Evolutionary conservation across 2,888 invertebrate species (phyloP), one percentile per base, ranked within the genome.

Genomic region (Endotricha flammealis): DNA sequence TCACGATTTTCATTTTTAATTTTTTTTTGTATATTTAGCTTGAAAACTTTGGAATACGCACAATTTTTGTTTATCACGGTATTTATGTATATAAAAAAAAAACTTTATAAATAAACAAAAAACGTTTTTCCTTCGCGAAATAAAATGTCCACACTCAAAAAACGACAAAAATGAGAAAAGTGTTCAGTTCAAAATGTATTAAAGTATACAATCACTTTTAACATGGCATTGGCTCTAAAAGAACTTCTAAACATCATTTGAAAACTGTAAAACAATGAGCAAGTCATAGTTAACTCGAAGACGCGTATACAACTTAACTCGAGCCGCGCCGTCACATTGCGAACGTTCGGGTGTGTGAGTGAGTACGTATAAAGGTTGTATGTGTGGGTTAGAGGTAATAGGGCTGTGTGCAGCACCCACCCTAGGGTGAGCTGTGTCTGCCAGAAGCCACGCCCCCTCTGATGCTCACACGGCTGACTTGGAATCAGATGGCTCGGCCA

Each of bases 381-480:
- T 17, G 25, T 33, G 34, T 34, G 23, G 22, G 39, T 42, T 33
- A 33, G 40, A 23, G 35, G 65, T 58, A 30, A 42, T 54, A 53
- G 45, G 61, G 64, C 58, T 70, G 72, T 74, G 74, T 64, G 74
- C 67, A 60, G 68, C 50, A 60, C 73, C 75, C 77, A 71, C 78
- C 77, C 79, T 57, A 59, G 69, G 68, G 70, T 63, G 69, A 63
- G 58, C 51, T 46, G 48, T 39, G 51, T 49, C 60, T 59, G 64
- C 62, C 63, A 53, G 54, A 73, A 59, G 80, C 82, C 60, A 78
- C 79, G 77, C 82, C 85, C 76, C 66, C 56, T 42, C 54, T 57
- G 70, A 70, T 87, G 86, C 85, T 86, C 86, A 85, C 76, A 86
- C 87, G 87, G 86, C 79, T 87, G 80, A 87, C 63, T 87, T 83